Conservation (phyloP, 2,113 vertebrate species). For the Oreochromis spilurus region DNA sequence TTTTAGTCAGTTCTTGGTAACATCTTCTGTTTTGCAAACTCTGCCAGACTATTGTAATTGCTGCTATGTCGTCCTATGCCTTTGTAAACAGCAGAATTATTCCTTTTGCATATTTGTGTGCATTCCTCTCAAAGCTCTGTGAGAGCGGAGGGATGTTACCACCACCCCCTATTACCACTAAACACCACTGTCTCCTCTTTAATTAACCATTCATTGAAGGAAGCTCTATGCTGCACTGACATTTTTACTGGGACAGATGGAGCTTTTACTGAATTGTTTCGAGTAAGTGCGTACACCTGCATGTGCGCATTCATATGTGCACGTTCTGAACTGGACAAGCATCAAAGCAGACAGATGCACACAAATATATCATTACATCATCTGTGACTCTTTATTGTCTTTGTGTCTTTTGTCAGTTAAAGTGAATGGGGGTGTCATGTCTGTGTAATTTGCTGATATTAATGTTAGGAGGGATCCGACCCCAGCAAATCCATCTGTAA, state of each 20-base stretch:
- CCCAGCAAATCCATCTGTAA: neutral
- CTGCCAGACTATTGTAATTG: slow-evolving; percentile 32
- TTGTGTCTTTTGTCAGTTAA: neutral
- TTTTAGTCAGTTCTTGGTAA: neutral
- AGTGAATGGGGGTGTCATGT: neutral
- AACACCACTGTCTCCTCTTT: slow-evolving; percentile 63
- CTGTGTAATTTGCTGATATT: slow-evolving; percentile 5
- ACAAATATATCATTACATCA: neutral
- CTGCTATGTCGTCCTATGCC: slow-evolving; percentile 29
- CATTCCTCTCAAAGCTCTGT: slow-evolving; percentile 48
- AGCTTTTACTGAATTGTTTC: neutral
- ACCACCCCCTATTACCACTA: slow-evolving; percentile 55
- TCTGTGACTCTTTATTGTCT: neutral
- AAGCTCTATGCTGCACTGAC: slow-evolving; percentile 48
- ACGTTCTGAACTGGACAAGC: neutral
- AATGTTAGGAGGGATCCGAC: neutral
- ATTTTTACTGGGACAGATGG: slow-evolving; percentile 52
- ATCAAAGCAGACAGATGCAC: neutral
- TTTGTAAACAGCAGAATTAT: slow-evolving; percentile 41
- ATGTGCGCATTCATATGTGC: neutral
- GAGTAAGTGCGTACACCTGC: slow-evolving; percentile 18
- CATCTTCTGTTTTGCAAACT: slow-evolving; percentile 10
- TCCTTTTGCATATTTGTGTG: slow-evolving; percentile 53
- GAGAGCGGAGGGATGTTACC: slow-evolving; percentile 26
- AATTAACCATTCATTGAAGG: slow-evolving; percentile 58